Base-by-base conservation (phyloP, 1,140 invertebrate genomes). In the Oncopodura yosiiana region DNA sequence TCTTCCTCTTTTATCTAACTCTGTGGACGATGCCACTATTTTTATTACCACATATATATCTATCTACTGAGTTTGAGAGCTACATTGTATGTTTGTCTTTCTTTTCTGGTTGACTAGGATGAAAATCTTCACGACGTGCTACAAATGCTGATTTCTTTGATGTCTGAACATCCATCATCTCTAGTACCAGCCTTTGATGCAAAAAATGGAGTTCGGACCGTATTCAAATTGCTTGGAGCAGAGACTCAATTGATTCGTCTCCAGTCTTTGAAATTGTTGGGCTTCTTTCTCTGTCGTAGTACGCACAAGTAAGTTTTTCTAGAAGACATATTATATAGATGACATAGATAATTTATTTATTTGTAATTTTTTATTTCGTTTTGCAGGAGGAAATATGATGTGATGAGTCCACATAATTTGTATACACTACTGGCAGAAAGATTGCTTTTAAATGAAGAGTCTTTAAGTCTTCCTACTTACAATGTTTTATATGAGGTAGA, bases 181-280 rank as follows among this genome's bases (percentile, higher is more conserved):
- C 94, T 99, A 88, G 93, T 99, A 55, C 94, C 94, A 43, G 90
- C 93, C 41, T 99, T 99, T 73, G 95, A 99, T 74, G 82, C 84
- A 32, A 98, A 98, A 77, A 84, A 92, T 65, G 95, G 94, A 49
- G 84, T 98, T 14, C 77, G 91, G 67, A 92, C 90, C 34, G 89
- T 99, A 54, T 99, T 98, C 74, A 99, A 99, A 73, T 74, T 99
- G 30, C 70, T 99, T 32, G 86, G 87, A 14, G 93, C 94, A 3
- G 85, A 92, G 61, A 95, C 87, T 74, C 94, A 98, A 74, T 74
- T 93, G 44, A 94, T 99, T 65, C 77, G 94, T 62, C 77, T 99
- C 36, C 92, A 97, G 71, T 87, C 94, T 3, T 74, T 99, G 2
- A 98, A 99, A 73, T 74, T 99, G 12, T 74, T 99, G 12, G 86